phyloP scores from a whole-genome alignment of 2,797 vertebrate genomes.

The Rhinichthys osculus region DNA sequence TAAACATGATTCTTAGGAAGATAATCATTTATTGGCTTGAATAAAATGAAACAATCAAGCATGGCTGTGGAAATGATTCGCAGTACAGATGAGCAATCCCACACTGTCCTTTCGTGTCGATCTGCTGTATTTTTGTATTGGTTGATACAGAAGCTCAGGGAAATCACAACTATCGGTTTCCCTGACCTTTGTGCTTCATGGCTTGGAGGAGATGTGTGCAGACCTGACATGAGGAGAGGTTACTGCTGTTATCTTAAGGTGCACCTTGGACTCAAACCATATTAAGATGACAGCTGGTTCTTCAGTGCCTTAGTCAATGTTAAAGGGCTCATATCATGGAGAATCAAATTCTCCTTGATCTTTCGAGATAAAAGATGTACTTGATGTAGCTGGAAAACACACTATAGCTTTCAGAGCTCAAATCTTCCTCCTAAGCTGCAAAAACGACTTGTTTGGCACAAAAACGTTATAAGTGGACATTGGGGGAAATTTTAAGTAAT shows the following conservation, averaged over 20 bases:
- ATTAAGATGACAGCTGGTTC: conserved; percentile 24
- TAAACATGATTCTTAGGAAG: conserved; percentile 2
- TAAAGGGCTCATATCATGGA: conserved; percentile 8
- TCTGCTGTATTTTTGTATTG: not conserved
- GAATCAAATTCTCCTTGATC: conserved; percentile 27
- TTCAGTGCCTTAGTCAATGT: conserved; percentile 1
- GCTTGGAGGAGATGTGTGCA: conserved; percentile 25
- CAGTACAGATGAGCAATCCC: not conserved
- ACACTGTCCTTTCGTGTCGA: not conserved
- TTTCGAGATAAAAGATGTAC: conserved; percentile 7
- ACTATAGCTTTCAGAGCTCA: conserved; percentile 1
- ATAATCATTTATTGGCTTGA: not conserved
- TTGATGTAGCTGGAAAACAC: not conserved
- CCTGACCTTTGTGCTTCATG: conserved; percentile 21
- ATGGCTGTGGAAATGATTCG: not conserved
- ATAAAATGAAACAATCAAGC: not conserved
- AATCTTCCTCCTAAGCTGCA: not conserved
- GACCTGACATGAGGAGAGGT: conserved; percentile 12
- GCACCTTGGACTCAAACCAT: conserved; percentile 13
- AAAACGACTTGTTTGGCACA: not conserved
- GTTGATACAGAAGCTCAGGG: conserved; percentile 17
- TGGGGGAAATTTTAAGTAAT: not conserved
- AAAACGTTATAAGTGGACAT: not conserved
- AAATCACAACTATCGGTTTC: conserved; percentile 1
- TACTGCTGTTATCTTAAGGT: conserved; percentile 10